Percentiles rank a stretch among this genome's conserved stretches.
Conservation (phyloP, 2,888 invertebrate species). For the Sphecodes monilicornis region DNA sequence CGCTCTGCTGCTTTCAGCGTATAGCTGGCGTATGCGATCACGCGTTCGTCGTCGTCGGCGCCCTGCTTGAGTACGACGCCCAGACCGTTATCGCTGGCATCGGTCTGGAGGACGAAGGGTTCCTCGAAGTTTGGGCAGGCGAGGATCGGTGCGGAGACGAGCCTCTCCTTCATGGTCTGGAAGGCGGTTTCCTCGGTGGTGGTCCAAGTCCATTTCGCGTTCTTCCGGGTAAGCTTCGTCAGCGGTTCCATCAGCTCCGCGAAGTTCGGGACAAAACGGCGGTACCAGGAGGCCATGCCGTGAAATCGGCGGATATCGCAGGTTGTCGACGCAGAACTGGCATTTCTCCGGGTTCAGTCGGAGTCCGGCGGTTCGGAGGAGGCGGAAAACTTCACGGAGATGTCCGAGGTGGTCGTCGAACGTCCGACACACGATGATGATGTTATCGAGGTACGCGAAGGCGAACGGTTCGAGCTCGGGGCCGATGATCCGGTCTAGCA, state of each 20-base stretch:
- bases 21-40: conserved; percentile 4
- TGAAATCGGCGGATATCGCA: conserved; percentile 10
- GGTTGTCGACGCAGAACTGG: too few relatives aligned
- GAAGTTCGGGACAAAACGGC: not conserved
- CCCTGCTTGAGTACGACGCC: not conserved
- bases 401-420: conserved; percentile 8
- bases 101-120: not conserved
- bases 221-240: not conserved
- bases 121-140: not conserved
- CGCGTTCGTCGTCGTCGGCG: not conserved
- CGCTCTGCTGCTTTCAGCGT: not conserved
- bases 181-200: not conserved
- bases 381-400: too few relatives aligned
- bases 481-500: conserved; percentile 23
- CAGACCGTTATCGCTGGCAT: not conserved
- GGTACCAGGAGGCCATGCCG: conserved; percentile 8
- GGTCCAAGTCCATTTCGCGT: not conserved
- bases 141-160: not conserved
- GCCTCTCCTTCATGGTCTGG: not conserved
- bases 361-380: too few relatives aligned
- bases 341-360: too few relatives aligned
- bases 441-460: conserved; percentile 40
- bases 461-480: conserved; percentile 17
- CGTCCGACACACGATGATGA: conserved; percentile 18
- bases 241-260: not conserved